Evolutionary conservation across 2,113 vertebrate genomes (phyloP).

Genomic region (Orcinus orca): DNA sequence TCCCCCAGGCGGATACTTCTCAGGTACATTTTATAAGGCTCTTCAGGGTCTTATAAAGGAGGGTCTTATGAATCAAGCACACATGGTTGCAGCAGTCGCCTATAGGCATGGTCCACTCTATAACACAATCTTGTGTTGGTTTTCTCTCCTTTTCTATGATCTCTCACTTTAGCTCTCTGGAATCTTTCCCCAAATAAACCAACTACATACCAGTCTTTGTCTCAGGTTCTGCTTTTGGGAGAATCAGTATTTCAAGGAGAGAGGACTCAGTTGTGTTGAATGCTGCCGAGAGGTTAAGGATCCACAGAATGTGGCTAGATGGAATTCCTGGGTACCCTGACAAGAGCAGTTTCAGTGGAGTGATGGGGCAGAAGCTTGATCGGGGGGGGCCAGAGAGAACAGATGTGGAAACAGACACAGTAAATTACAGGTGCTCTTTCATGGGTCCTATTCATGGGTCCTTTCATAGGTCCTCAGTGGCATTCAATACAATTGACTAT

Average conservation of each 20-base stretch:
- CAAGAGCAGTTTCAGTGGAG: neutral
- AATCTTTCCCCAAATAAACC: neutral
- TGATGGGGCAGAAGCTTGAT: neutral
- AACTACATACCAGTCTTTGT: neutral
- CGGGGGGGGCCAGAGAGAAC: neutral
- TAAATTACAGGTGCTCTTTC: neutral
- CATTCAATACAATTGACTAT: neutral
- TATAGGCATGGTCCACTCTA: neutral
- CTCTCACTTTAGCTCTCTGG: neutral
- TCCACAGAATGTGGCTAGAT: neutral
- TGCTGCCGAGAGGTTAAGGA: neutral
- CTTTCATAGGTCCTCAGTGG: neutral
- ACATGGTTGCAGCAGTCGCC: neutral
- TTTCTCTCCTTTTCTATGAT: neutral
- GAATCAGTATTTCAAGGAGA: neutral
- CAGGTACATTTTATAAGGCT: neutral
- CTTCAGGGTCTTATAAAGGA: neutral
- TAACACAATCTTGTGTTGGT: neutral
- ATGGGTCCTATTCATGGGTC: neutral
- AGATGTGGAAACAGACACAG: neutral
- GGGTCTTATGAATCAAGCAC: neutral
- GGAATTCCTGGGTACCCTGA: neutral
- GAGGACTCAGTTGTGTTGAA: neutral
- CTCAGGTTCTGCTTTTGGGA: neutral
- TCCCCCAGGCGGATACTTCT: neutral